A percentile compares a stretch with the other conserved stretches of the same genome.
These are phyloP conservation scores for Pseudomyrmex dendroicus DNA, from an alignment of 1,140 invertebrate genomes.

Conservation along the genomic window DNA sequence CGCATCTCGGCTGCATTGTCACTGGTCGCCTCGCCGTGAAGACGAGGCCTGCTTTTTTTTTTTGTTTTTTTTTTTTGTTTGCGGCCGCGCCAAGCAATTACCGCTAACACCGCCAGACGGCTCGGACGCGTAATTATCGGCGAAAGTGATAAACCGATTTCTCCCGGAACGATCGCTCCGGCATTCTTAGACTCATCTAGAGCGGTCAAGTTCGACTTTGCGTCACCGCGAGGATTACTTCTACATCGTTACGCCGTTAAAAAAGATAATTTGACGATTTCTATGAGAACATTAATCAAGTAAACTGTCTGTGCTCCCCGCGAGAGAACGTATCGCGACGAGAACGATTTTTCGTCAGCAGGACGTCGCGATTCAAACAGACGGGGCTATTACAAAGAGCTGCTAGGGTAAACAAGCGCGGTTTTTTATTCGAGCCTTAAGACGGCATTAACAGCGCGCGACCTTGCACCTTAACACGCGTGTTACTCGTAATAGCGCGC, in stretches of 20 bases:
- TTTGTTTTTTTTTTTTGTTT: not conserved
- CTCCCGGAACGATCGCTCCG: slow-evolving; percentile 11
- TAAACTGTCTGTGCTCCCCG: too few relatives aligned
- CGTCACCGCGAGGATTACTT: slow-evolving; percentile 30
- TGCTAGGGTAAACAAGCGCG: slow-evolving; percentile 47
- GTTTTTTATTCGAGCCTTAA: slow-evolving; percentile 31
- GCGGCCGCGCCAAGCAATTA: slow-evolving; percentile 70
- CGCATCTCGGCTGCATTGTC: slow-evolving; percentile 73
- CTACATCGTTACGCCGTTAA: slow-evolving; percentile 6
- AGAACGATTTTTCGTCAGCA: slow-evolving; percentile 21
- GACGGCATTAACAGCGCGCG: slow-evolving; percentile 53
- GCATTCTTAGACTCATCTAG: slow-evolving; percentile 36
- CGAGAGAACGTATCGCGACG: not conserved
- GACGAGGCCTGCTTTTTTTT: slow-evolving; percentile 1
- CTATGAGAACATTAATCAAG: not conserved
- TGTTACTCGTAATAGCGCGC: slow-evolving; percentile 48
- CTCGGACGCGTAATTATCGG: slow-evolving; percentile 78
- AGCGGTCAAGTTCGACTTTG: slow-evolving; percentile 26
- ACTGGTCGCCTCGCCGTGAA: slow-evolving; percentile 60
- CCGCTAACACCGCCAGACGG: slow-evolving; percentile 76
- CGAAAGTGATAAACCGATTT: slow-evolving; percentile 74
- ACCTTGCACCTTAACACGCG: slow-evolving; percentile 58
- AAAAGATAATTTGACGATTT: slow-evolving; percentile 30
- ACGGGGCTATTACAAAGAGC: slow-evolving; percentile 16
- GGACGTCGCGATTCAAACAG: slow-evolving; percentile 9